Percentiles rank a stretch among this genome's conserved stretches.
Conservation (phyloP, 2,888 invertebrate genomes). For the Heterodera filipjevi region DNA sequence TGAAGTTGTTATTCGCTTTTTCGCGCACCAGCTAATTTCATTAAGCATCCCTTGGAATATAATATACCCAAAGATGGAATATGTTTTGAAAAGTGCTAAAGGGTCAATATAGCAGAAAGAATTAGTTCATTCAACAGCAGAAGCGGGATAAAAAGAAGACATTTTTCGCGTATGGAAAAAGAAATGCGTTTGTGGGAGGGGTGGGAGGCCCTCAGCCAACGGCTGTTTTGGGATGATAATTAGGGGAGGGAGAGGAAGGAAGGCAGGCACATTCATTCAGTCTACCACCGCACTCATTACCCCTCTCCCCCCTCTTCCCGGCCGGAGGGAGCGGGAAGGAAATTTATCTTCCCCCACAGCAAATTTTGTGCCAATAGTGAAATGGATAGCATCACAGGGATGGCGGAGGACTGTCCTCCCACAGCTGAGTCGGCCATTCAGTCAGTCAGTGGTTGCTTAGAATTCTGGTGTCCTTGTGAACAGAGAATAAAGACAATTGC, state of each 20-base stretch:
- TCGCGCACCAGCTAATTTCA: too few relatives aligned
- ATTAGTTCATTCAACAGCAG: background rate
- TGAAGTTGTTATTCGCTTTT: too few relatives aligned
- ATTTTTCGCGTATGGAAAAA: background rate
- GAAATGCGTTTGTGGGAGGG: background rate
- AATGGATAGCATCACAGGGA: background rate
- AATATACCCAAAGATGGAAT: background rate
- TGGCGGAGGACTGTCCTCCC: background rate
- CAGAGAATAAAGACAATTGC: background rate
- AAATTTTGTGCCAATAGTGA: constrained; percentile 9
- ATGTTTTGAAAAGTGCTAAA: background rate
- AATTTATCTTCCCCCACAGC: constrained; percentile 4
- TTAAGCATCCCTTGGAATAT: background rate
- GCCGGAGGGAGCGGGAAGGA: background rate
- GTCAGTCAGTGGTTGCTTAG: background rate
- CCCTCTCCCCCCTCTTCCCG: background rate
- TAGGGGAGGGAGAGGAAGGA: background rate
- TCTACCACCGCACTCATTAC: constrained; percentile 1
- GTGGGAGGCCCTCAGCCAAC: background rate
- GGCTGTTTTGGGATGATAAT: constrained; percentile 6
- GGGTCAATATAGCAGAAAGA: background rate
- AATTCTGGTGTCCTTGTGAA: background rate
- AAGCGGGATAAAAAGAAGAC: background rate
- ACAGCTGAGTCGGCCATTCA: background rate
- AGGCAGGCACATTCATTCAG: background rate